Evolutionary conservation across 37 sponge, comb jelly and placozoan species (phyloP), one percentile per base, ranked within the genome.

Genomic region (Oopsacas minuta): DNA sequence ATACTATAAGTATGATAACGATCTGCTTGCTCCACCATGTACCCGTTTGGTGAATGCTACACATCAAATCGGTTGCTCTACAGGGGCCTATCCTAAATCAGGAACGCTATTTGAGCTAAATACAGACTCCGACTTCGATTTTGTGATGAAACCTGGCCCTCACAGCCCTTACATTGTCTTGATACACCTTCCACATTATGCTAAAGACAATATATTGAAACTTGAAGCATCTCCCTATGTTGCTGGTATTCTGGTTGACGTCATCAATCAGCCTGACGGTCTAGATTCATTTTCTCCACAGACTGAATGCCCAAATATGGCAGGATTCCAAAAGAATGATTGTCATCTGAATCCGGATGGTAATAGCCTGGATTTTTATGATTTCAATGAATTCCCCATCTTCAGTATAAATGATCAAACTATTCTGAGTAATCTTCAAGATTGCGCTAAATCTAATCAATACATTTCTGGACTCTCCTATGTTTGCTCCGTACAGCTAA

Each of bases 401-500:
- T 61, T 61, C 30, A 34, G 32, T 12, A 61, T 61, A 32, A 61
- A 61, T 3, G 75, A 61, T n/a, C 5, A 61, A 61, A 32, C 75
- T 25, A n/a, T 61, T 25, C 5, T 61, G 75, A 25, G 28, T 25
- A 61, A 61, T 61, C 75, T 61, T 61, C 7, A 61, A 61, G 30
- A 61, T 20, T 61, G 75, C 30, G 28, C 5, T 3, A 3, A 12
- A 61, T 12, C 22, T 12, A 61, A 61, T 12, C 3, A 61, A n/a
- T n/a, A 61, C 75, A 61, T 61, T 61, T 61, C 75, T 61, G 75
- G 30, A 32, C 3, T 61, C 7, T 61, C 75, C 20, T 61, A 61
- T 61, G 20, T n/a, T 7, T 61, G 75, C 30, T 61, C 75, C 75
- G 75, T 61, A 25, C 75, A 61, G 30, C 75, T 61, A 61, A 61